Evolutionary conservation across 2,113 vertebrate species (phyloP).

Genomic region (Meriones unguiculatus): DNA sequence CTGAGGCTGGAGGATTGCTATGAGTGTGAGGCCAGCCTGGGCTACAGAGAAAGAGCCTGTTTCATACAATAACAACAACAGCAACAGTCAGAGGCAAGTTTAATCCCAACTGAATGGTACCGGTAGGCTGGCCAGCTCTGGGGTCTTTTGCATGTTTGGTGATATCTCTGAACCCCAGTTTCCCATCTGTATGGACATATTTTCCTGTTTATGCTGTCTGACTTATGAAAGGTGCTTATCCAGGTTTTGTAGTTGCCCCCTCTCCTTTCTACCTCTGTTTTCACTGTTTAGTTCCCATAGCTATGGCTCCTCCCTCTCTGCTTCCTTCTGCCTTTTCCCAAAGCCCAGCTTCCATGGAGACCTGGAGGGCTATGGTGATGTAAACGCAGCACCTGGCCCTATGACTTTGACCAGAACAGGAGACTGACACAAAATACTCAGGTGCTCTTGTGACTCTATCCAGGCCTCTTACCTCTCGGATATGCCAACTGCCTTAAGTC

Average conservation of each 20-base stretch:
- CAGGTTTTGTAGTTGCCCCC: not conserved
- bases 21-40: not conserved
- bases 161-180: not conserved
- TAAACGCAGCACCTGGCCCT: not conserved
- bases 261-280: fast-evolving
- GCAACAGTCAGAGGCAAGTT: not conserved
- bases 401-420: not conserved
- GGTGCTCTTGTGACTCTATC: not conserved
- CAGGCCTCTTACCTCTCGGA: not conserved
- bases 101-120: not conserved
- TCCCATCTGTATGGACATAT: fast-evolving
- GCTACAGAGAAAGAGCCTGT: not conserved
- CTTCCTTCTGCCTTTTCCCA: not conserved
- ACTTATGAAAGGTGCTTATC: not conserved
- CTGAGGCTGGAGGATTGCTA: not conserved
- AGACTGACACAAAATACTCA: not conserved
- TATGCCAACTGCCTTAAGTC: not conserved
- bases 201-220: not conserved
- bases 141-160: not conserved
- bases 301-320: fast-evolving
- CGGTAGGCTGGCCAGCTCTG: not conserved
- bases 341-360: not conserved
- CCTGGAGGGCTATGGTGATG: not conserved
- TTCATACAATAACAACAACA: not conserved
- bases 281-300: not conserved